These are phyloP conservation scores for Atrina japonica DNA, from an alignment of 2,888 invertebrate genomes.

Conservation along the genomic window DNA sequence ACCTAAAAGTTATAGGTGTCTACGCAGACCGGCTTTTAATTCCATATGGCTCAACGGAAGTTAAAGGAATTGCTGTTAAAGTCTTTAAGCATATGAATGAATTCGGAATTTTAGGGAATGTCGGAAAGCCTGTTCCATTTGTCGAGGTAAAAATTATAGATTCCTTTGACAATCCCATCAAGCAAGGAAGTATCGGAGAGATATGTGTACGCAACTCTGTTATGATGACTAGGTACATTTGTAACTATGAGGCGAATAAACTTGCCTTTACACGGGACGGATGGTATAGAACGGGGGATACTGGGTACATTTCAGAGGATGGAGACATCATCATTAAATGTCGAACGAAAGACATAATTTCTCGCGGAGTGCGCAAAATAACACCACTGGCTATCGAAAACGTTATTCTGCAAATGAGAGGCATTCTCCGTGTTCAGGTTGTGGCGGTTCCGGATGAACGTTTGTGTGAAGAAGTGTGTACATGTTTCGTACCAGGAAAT, in stretches of 20 bases:
- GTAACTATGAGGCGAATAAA: slow-evolving; percentile 8
- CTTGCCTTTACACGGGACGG: slow-evolving; percentile 6
- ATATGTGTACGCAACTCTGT: slow-evolving; percentile 10
- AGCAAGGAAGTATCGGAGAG: slow-evolving; percentile 1
- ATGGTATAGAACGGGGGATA: slow-evolving; percentile 31
- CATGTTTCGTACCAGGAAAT: slow-evolving; percentile 16
- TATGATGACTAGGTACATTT: slow-evolving; percentile 8
- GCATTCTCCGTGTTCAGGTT: slow-evolving; percentile 2
- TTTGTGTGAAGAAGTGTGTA: slow-evolving; percentile 34
- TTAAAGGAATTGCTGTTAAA: neutral
- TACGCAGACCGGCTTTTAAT: slow-evolving; percentile 12
- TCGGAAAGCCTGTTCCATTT: slow-evolving; percentile 14
- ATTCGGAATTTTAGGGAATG: slow-evolving; percentile 13
- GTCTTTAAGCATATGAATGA: too few relatives aligned
- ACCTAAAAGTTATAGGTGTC: slow-evolving; percentile 10
- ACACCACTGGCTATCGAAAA: slow-evolving; percentile 27
- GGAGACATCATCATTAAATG: slow-evolving; percentile 15
- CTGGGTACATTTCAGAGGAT: slow-evolving; percentile 7
- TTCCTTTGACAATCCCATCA: neutral
- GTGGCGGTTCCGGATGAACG: slow-evolving; percentile 33
- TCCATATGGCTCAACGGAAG: slow-evolving; percentile 29
- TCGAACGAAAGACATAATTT: slow-evolving; percentile 31
- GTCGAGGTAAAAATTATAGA: slow-evolving; percentile 28
- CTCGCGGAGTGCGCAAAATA: slow-evolving; percentile 29
- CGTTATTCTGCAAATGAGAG: slow-evolving; percentile 6